phyloP scores from a whole-genome alignment of 2,888 invertebrate species.

The Dynastes maya region DNA sequence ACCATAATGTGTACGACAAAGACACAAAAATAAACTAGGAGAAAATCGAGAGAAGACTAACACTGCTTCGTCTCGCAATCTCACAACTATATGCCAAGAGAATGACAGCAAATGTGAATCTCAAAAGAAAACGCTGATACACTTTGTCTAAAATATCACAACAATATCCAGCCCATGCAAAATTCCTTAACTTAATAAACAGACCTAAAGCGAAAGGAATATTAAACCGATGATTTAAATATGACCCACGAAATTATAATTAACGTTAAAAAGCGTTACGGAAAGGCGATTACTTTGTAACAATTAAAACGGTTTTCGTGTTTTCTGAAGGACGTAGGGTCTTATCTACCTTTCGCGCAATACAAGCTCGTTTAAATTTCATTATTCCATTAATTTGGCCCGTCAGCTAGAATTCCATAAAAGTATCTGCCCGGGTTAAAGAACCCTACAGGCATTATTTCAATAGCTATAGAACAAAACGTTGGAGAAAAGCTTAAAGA shows the following conservation, averaged over 20 bases:
- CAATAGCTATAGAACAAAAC: background rate
- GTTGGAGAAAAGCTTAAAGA: background rate
- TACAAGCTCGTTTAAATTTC: conserved; percentile 18
- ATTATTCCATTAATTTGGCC: conserved; percentile 20
- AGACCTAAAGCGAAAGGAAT: background rate
- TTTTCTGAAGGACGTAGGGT: background rate
- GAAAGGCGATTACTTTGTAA: background rate
- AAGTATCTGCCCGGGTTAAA: conserved; percentile 1
- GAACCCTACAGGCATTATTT: background rate
- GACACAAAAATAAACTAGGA: too few species aligned
- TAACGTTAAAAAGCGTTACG: too few species aligned
- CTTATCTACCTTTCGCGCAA: conserved; percentile 7
- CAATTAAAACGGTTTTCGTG: conserved; percentile 12
- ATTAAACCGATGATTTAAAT: too few species aligned
- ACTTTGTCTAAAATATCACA: too few species aligned
- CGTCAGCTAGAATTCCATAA: conserved; percentile 6
- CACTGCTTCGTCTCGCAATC: too few species aligned
- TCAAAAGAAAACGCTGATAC: too few species aligned
- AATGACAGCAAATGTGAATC: too few species aligned
- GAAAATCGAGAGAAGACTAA: too few species aligned
- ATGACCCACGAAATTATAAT: too few species aligned
- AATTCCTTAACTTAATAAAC: background rate
- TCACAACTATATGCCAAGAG: too few species aligned
- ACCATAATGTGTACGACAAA: too few species aligned
- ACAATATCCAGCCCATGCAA: too few species aligned